phyloP scores from a whole-genome alignment of 1,140 invertebrate species.

The Thaumatotibia leucotreta region DNA sequence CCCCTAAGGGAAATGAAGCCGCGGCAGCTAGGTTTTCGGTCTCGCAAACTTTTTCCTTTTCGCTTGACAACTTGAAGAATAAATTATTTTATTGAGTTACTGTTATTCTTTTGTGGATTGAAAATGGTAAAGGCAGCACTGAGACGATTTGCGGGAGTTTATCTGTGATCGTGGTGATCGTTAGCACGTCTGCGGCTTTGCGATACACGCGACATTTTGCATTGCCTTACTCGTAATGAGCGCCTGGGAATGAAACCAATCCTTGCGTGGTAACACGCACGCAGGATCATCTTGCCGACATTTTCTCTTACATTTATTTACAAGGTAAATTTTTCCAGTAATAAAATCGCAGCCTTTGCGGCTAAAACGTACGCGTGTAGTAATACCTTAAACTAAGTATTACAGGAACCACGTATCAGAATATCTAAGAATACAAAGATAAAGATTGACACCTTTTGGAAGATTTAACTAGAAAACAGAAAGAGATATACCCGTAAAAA shows the following conservation, averaged over 20 bases:
- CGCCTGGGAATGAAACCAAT: neutral
- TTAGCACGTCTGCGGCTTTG: neutral
- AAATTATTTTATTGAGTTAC: slow-evolving; percentile 25
- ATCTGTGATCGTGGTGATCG: neutral
- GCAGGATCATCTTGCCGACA: neutral
- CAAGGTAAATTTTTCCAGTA: neutral
- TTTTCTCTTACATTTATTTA: neutral
- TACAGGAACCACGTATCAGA: too few relatives aligned
- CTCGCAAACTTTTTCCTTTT: slow-evolving; percentile 45
- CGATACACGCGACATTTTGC: neutral
- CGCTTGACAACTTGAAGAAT: slow-evolving; percentile 18
- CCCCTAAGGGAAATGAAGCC: slow-evolving; percentile 53
- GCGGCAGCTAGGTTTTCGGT: slow-evolving; percentile 47
- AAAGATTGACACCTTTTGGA: too few relatives aligned
- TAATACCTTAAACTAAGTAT: too few relatives aligned
- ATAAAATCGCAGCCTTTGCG: too few relatives aligned
- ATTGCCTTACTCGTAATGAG: neutral
- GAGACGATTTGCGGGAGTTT: neutral
- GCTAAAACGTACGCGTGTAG: too few relatives aligned
- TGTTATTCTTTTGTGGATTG: slow-evolving; percentile 17
- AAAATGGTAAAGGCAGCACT: neutral
- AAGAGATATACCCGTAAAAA: too few relatives aligned
- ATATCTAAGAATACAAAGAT: too few relatives aligned
- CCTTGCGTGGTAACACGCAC: neutral
- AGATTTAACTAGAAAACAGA: too few relatives aligned